phyloP scores from a whole-genome alignment of 2,888 invertebrate genomes.

The Cyclophora albipunctata region DNA sequence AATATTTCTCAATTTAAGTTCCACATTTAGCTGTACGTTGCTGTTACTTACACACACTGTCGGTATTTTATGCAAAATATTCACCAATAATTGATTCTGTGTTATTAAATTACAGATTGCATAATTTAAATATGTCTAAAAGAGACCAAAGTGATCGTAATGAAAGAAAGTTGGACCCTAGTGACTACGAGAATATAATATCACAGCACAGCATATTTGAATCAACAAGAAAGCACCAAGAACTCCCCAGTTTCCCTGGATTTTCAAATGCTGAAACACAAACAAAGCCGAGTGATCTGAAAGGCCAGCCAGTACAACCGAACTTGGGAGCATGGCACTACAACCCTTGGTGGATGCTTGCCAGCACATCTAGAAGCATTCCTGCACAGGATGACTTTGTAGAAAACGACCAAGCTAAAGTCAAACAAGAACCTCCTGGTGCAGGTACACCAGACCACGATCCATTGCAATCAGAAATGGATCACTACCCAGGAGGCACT shows the following conservation, averaged over 20 bases:
- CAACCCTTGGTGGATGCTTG: constrained; percentile 74
- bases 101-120: constrained; percentile 23
- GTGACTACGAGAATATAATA: constrained; percentile 68
- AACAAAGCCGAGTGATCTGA: constrained; percentile 65
- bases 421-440: constrained; percentile 63
- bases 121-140: constrained; percentile 59
- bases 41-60: not conserved
- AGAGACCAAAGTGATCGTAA: constrained; percentile 64
- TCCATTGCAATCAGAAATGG: constrained; percentile 53
- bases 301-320: constrained; percentile 54
- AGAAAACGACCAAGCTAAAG: constrained; percentile 63
- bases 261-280: constrained; percentile 72
- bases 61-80: not conserved
- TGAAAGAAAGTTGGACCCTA: constrained; percentile 65
- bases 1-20: constrained; percentile 19
- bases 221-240: constrained; percentile 60
- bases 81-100: not conserved
- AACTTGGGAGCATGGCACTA: constrained; percentile 69
- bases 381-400: constrained; percentile 65
- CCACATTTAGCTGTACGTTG: constrained; percentile 16
- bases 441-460: constrained; percentile 62
- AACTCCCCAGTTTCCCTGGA: constrained; percentile 68
- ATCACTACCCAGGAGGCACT: constrained; percentile 48
- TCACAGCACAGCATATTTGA: constrained; percentile 71
- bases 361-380: constrained; percentile 63